phyloP scores from a whole-genome alignment of 2,888 invertebrate species.

The Spodoptera littoralis region DNA sequence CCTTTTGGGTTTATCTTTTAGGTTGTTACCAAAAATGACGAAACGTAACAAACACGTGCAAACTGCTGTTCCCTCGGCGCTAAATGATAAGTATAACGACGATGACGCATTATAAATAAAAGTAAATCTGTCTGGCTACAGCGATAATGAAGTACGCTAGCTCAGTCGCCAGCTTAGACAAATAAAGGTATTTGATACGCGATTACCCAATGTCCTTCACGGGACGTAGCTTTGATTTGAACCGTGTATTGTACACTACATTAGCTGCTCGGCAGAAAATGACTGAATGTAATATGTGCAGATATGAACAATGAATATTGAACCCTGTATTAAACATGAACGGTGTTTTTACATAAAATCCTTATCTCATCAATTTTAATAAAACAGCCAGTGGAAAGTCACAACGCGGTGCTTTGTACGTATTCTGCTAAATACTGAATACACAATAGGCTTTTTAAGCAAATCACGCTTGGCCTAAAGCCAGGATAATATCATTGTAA shows the following conservation, averaged over 20 bases:
- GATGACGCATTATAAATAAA: conserved; percentile 33
- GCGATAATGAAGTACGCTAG: conserved; percentile 21
- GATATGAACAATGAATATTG: no score
- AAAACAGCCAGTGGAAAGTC: neutral
- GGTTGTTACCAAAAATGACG: conserved; percentile 4
- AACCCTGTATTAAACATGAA: no score
- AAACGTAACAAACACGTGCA: conserved; percentile 8
- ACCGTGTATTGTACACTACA: conserved; percentile 8
- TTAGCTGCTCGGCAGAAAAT: conserved; percentile 8
- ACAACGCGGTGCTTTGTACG: conserved; percentile 2
- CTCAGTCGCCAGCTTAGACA: conserved; percentile 23
- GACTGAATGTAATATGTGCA: no score
- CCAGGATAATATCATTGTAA: conserved; percentile 24
- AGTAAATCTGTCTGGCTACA: conserved; percentile 35
- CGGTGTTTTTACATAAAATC: no score
- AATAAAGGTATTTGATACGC: conserved; percentile 23
- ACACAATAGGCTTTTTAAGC: conserved; percentile 21
- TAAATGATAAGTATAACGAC: conserved; percentile 29
- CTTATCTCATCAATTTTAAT: neutral
- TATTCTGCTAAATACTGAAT: conserved; percentile 37
- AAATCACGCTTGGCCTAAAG: conserved; percentile 26
- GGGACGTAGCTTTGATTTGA: conserved; percentile 15
- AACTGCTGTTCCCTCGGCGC: neutral
- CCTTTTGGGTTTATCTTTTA: conserved; percentile 3
- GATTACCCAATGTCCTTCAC: conserved; percentile 26